A percentile compares a stretch with the other conserved stretches of the same genome.
These are phyloP conservation scores for Aphodius granarius DNA, from an alignment of 2,888 invertebrate species.

Conservation along the genomic window DNA sequence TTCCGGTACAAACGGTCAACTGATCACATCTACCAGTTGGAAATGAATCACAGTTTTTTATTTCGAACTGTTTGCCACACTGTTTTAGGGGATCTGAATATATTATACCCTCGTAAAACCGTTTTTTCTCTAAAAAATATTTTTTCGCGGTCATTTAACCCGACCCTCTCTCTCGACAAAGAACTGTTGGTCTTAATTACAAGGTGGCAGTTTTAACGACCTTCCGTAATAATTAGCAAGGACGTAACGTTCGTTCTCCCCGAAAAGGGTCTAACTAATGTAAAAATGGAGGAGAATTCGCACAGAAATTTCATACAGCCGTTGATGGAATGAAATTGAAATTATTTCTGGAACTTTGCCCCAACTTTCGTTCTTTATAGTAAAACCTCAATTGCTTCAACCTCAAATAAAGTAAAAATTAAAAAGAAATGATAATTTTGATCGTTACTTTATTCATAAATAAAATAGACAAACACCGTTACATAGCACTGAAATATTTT, in stretches of 20 bases:
- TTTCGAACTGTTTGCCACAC: neutral
- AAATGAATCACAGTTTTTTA: neutral
- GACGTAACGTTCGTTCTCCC: neutral
- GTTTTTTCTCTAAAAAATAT: neutral
- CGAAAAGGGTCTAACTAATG: neutral
- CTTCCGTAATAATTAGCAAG: neutral
- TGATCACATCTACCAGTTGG: too few species aligned
- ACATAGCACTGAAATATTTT: constrained; percentile 25
- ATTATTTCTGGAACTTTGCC: too few species aligned
- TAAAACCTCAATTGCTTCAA: too few species aligned
- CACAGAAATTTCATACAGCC: neutral
- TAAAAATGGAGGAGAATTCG: neutral
- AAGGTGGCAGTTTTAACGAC: neutral
- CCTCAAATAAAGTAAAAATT: neutral
- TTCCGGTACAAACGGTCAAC: neutral
- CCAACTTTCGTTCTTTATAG: too few species aligned
- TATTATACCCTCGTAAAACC: neutral
- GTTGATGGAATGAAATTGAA: neutral
- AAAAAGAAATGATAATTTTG: neutral
- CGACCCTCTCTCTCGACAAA: neutral
- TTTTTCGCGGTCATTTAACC: neutral
- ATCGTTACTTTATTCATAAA: neutral
- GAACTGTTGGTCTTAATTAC: neutral
- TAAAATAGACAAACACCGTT: neutral
- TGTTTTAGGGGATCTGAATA: neutral